Percentiles rank a stretch among this genome's conserved stretches.
phyloP scores from a whole-genome alignment of 2,888 invertebrate species.

The Amblyjoppa proteus region DNA sequence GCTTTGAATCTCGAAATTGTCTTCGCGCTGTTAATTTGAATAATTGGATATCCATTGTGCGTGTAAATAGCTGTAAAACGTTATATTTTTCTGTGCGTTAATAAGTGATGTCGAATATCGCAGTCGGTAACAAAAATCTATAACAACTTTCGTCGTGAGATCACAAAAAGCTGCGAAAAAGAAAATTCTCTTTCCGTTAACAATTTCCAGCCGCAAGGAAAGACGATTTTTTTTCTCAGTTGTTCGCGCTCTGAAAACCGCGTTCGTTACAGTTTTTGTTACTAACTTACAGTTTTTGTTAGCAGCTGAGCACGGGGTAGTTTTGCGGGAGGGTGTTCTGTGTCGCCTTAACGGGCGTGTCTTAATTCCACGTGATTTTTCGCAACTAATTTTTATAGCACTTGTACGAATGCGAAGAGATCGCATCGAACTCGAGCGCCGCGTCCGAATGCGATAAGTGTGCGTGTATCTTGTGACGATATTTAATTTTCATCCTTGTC shows the following conservation, averaged over 20 bases:
- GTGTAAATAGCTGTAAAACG: constrained; percentile 45
- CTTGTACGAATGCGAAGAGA: constrained; percentile 25
- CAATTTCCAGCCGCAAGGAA: too few species aligned
- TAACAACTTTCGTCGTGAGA: too few species aligned
- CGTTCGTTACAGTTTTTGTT: too few species aligned
- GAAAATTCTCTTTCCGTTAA: too few species aligned
- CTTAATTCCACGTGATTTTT: constrained; percentile 45
- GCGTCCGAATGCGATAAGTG: constrained; percentile 69
- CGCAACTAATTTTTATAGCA: constrained; percentile 23
- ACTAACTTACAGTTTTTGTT: too few species aligned
- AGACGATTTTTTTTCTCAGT: too few species aligned
- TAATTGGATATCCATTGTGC: constrained; percentile 55
- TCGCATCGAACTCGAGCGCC: constrained; percentile 44
- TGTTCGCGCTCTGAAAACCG: too few species aligned
- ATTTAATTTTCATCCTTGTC: constrained; percentile 52
- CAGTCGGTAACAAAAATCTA: too few species aligned
- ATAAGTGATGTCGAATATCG: background rate
- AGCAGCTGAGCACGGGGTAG: too few species aligned
- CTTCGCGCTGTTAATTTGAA: constrained; percentile 17
- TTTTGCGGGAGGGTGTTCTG: too few species aligned
- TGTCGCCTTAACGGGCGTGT: constrained; percentile 41
- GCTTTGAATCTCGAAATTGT: background rate
- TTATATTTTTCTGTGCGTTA: constrained; percentile 68
- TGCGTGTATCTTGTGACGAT: constrained; percentile 67
- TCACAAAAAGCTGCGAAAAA: too few species aligned